Base-by-base conservation (phyloP, 2,888 invertebrate genomes). In the Volucella zonaria region DNA sequence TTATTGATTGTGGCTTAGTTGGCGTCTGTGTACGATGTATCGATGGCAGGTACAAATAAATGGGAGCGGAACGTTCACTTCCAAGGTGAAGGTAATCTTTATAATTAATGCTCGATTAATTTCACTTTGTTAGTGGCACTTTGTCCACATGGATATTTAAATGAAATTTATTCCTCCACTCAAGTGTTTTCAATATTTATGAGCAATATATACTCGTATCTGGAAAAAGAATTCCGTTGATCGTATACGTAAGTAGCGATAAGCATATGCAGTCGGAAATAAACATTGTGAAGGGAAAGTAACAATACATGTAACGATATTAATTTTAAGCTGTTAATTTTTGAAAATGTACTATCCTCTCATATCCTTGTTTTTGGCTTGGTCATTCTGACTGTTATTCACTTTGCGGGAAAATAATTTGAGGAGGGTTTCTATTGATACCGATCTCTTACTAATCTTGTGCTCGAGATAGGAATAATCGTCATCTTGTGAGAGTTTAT, bases 1-100 rank as follows among this genome's bases (percentile, higher is more conserved):
- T 59, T 43, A 47, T 51, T 70, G 61, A 42, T 49, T 59, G 14
- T 67, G 47, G 23, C 12, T 61, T 18, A 38, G 38, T 14, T 31
- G 4, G 45, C 31, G 31, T 56, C 56, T 56, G 12, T 59, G 42
- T 31, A n/a, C n/a, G n/a, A n/a, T n/a, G 9, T 51, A 58, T 15
- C 38, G 38, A 54, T 40, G 47, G 45, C 43, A 6, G 23, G 11
- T 3, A 45, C 31, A 0, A 31, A 31, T 31, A 58, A 43, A 68
- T 45, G 43, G 62, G 23, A 14, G 49, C 45, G 61, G 23, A 52
- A 42, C 42, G 18, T 51, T 18, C 42, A 14, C 31, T 71, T 14
- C 68, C 85, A 85, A 85, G 85, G 85, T 85, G 80, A 85, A 81
- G 85, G 85, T 68, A 45, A 68, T 80, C 80, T 18, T 68, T 68